Percentiles rank a stretch among this genome's conserved stretches.
phyloP scores from a whole-genome alignment of 2,113 vertebrate species.

The Seriola rivoliana region DNA sequence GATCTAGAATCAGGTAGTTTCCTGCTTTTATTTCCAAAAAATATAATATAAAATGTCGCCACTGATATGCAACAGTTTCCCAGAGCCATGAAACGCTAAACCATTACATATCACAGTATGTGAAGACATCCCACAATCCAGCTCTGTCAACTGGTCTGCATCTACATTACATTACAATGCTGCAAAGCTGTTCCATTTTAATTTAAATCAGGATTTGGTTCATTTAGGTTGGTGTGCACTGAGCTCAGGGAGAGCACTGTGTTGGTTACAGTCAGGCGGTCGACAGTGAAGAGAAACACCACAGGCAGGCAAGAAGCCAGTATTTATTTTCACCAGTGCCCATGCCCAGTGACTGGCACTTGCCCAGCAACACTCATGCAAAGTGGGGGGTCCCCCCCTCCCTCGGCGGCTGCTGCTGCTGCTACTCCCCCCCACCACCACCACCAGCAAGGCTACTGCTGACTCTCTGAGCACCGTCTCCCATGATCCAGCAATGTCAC shows the following conservation, averaged over 20 bases:
- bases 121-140: neutral
- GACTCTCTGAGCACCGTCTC: constrained; percentile 17
- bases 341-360: constrained; percentile 68
- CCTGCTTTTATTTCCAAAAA: neutral
- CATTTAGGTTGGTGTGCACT: neutral
- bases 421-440: neutral
- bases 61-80: constrained; percentile 25
- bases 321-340: constrained; percentile 64
- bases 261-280: constrained; percentile 18
- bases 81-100: constrained; percentile 11
- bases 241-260: neutral
- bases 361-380: constrained; percentile 72
- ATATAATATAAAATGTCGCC: neutral
- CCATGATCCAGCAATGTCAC: constrained; percentile 6
- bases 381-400: constrained; percentile 56
- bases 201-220: neutral
- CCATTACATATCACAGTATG: neutral
- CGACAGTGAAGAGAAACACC: constrained; percentile 39
- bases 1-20: neutral
- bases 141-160: neutral
- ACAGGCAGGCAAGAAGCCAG: constrained; percentile 59
- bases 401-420: no score
- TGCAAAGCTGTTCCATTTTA: neutral
- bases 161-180: no score
- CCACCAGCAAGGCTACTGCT: constrained; percentile 29